These are phyloP conservation scores for Periophthalmus magnuspinnatus DNA, from an alignment of 2,797 vertebrate genomes.

Conservation along the genomic window DNA sequence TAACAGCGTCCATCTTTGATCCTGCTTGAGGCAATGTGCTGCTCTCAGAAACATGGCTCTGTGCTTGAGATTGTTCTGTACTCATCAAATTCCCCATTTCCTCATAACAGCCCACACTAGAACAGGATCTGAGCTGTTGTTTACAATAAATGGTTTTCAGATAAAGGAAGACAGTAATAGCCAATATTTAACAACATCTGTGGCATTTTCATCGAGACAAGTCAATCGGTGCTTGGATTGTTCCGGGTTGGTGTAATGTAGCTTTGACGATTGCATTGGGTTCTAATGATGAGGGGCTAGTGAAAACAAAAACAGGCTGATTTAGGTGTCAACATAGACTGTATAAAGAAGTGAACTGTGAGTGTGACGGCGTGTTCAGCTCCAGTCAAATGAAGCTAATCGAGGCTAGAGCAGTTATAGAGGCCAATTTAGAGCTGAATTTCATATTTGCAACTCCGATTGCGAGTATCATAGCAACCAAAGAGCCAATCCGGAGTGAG, in stretches of 20 bases:
- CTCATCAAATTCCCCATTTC: background rate
- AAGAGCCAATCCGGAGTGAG: no score
- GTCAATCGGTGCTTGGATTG: background rate
- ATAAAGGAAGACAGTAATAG: background rate
- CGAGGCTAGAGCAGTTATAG: no score
- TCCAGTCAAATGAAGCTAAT: no score
- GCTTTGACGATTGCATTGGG: background rate
- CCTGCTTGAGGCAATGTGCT: background rate
- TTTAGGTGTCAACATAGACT: slow-evolving; percentile 20
- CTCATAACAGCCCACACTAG: background rate
- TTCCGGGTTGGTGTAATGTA: background rate
- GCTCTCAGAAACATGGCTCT: slow-evolving; percentile 6
- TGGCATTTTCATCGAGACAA: slow-evolving; percentile 2
- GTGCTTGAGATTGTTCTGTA: background rate
- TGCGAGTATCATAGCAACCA: no score
- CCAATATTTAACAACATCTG: background rate
- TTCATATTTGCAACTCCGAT: no score
- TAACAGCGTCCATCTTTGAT: slow-evolving; percentile 8
- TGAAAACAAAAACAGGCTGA: slow-evolving; percentile 32
- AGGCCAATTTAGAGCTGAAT: no score
- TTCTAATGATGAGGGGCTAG: slow-evolving; percentile 39
- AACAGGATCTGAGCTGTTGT: background rate
- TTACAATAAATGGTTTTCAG: background rate
- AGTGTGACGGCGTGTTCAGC: no score
- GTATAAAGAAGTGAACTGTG: no score